Conservation (phyloP, 2,888 invertebrate species). For the Sceliomorpha sp. region DNA sequence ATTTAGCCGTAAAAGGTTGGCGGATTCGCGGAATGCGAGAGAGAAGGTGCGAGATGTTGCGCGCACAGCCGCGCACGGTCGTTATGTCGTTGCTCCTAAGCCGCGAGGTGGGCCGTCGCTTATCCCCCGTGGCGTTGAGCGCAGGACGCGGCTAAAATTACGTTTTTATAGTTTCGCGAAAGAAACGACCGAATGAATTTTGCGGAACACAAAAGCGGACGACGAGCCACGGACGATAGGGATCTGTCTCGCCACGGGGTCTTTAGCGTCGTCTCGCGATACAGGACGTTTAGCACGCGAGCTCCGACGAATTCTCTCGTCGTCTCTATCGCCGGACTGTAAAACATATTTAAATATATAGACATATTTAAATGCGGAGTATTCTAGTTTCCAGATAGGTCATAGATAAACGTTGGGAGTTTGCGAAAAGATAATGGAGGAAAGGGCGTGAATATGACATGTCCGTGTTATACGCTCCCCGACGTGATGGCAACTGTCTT, state of each 20-base stretch:
- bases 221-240: constrained; percentile 9
- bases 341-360: too few relatives aligned
- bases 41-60: constrained; percentile 42
- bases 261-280: constrained; percentile 19
- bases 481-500: too few relatives aligned
- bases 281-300: too few relatives aligned
- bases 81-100: constrained; percentile 40
- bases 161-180: constrained; percentile 38
- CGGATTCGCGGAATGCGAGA: constrained; percentile 40
- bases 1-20: constrained; percentile 59
- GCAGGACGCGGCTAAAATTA: constrained; percentile 31
- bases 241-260: constrained; percentile 18
- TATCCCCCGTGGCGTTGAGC: constrained; percentile 39
- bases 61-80: constrained; percentile 22
- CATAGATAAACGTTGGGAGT: too few relatives aligned
- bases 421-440: too few relatives aligned
- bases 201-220: constrained; percentile 23
- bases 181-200: constrained; percentile 36
- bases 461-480: too few relatives aligned
- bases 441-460: too few relatives aligned
- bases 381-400: too few relatives aligned
- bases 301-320: too few relatives aligned
- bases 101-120: constrained; percentile 33
- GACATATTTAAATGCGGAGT: too few relatives aligned
- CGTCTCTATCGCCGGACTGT: too few relatives aligned